phyloP scores from a whole-genome alignment of 1,140 invertebrate species.

The Drosophila cardini region DNA sequence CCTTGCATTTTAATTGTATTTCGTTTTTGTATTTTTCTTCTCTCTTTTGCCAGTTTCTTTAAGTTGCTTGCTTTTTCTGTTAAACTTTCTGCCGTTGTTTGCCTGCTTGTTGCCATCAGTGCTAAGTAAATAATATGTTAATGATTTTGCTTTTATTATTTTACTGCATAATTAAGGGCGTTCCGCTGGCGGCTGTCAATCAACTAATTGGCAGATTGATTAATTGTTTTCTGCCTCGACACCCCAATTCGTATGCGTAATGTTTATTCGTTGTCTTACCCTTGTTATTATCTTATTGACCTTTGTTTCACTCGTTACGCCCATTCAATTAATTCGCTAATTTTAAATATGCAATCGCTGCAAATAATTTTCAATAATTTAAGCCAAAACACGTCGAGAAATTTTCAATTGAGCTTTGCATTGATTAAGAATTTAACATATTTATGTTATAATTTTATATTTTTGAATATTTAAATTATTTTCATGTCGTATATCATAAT shows the following conservation, averaged over 20 bases:
- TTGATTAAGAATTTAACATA: too few relatives aligned
- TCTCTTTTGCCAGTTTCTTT: not conserved
- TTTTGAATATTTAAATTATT: too few relatives aligned
- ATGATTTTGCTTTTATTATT: conserved; percentile 27
- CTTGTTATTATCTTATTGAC: not conserved
- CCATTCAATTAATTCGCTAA: conserved; percentile 2
- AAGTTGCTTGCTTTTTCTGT: not conserved
- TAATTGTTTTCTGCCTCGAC: conserved; percentile 28
- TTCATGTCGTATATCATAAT: too few relatives aligned
- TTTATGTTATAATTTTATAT: too few relatives aligned
- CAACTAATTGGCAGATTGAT: conserved; percentile 52
- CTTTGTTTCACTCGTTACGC: not conserved
- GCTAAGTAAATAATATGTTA: conserved; percentile 52
- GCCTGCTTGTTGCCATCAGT: not conserved
- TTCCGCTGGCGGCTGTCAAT: conserved; percentile 13
- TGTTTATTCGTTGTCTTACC: conserved; percentile 5
- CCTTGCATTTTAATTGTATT: conserved; percentile 39
- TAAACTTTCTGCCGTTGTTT: not conserved
- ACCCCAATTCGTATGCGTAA: conserved; percentile 23
- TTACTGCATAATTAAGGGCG: conserved; percentile 28
- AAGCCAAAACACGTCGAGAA: too few relatives aligned
- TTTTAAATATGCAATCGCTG: not conserved
- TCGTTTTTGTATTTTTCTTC: not conserved
- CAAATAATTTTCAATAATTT: too few relatives aligned
- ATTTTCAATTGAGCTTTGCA: too few relatives aligned